These are phyloP conservation scores for Myotis planiceps DNA, from an alignment of 2,797 vertebrate species.

Conservation along the genomic window DNA sequence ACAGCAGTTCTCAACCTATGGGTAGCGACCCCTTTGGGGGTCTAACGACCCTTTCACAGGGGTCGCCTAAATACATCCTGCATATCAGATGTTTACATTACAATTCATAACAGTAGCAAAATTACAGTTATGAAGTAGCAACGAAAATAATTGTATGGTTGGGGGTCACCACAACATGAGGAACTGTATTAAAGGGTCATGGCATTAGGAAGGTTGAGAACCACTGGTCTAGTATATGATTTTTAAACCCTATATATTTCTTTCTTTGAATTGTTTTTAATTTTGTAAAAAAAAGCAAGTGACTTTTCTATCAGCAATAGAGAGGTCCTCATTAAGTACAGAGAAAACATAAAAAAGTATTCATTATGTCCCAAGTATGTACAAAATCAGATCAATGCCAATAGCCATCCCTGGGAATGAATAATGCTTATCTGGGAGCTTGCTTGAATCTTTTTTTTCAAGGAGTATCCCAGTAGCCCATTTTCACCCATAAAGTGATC, in stretches of 20 bases:
- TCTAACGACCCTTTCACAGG: no score
- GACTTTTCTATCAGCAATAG: neutral
- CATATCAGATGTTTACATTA: no score
- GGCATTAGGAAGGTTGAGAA: no score
- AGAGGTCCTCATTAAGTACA: neutral
- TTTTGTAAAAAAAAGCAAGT: conserved; percentile 29
- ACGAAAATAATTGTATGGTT: no score
- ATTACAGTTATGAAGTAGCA: no score
- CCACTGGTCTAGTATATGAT: neutral
- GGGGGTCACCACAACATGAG: no score
- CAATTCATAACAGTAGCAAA: no score
- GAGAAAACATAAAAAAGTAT: neutral
- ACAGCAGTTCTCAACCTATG: no score
- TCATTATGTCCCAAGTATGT: neutral
- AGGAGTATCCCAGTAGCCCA: neutral
- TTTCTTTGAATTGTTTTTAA: conserved; percentile 3
- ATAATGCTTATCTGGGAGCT: neutral
- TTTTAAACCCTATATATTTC: neutral
- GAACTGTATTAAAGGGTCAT: no score
- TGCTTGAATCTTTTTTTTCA: neutral
- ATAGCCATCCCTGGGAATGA: neutral
- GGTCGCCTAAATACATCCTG: no score
- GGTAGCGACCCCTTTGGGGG: no score
- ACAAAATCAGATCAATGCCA: neutral
- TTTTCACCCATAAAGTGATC: neutral